These are phyloP conservation scores for Boleophthalmus pectinirostris DNA, from an alignment of 2,113 vertebrate species.

Conservation along the genomic window DNA sequence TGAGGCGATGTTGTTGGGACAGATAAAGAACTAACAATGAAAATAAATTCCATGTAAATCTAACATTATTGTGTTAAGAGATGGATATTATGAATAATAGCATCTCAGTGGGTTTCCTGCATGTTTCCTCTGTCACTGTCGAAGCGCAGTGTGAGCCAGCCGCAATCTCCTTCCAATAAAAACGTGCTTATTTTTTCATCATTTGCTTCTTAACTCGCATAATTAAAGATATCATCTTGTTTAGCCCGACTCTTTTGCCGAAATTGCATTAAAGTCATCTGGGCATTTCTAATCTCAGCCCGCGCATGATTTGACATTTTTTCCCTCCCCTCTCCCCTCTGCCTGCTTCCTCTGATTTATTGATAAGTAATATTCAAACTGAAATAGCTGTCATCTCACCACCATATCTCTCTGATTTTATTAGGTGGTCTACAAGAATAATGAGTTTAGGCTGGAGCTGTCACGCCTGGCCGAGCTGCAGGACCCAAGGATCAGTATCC, in stretches of 20 bases:
- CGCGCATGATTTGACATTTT: constrained; percentile 27
- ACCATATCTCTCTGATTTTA: constrained; percentile 46
- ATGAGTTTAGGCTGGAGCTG: constrained; percentile 92
- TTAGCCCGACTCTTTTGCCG: constrained; percentile 19
- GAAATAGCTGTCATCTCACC: constrained; percentile 44
- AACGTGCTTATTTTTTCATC: constrained; percentile 5
- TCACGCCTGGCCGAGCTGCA: constrained; percentile 88
- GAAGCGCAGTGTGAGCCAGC: constrained; percentile 11
- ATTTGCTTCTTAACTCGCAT: constrained; percentile 11
- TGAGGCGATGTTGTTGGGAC: constrained; percentile 14
- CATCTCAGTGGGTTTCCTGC: constrained; percentile 19
- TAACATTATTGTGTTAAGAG: not conserved
- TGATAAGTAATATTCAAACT: constrained; percentile 51
- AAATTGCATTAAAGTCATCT: constrained; percentile 23
- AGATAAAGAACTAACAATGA: constrained; percentile 26
- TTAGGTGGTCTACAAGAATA: constrained; percentile 94
- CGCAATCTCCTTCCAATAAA: constrained; percentile 16
- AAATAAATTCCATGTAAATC: constrained; percentile 18
- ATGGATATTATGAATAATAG: not conserved
- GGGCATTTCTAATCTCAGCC: constrained; percentile 12
- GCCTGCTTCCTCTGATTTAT: constrained; percentile 39
- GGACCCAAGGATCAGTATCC: constrained; percentile 87
- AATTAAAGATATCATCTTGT: constrained; percentile 31
- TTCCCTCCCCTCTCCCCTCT: not conserved
- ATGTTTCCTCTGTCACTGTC: constrained; percentile 1